Conservation (phyloP, 2,113 vertebrate species). For the Tachycineta bicolor region DNA sequence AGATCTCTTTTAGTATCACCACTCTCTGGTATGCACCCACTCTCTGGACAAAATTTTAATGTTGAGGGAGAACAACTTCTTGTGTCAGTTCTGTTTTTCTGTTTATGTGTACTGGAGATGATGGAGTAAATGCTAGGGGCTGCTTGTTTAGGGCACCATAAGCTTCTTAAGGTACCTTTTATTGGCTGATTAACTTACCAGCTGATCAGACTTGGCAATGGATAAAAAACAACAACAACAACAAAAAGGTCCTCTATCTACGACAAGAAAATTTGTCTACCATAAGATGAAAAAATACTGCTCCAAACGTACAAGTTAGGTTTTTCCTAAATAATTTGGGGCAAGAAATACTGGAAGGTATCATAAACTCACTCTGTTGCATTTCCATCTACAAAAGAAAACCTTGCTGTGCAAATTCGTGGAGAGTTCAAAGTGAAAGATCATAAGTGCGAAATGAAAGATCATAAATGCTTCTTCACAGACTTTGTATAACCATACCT, state of each 20-base stretch:
- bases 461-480: not conserved
- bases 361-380: not conserved
- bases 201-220: not conserved
- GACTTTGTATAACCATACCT: not conserved
- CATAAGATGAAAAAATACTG: not conserved
- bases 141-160: not conserved
- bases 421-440: not conserved
- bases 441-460: not conserved
- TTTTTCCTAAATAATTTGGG: not conserved
- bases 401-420: not conserved
- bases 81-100: slow-evolving; percentile 4
- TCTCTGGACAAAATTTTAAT: not conserved
- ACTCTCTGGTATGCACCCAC: not conserved
- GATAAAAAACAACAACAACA: slow-evolving; percentile 40
- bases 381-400: not conserved
- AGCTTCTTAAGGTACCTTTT: not conserved
- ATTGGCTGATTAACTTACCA: not conserved
- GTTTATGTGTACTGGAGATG: not conserved
- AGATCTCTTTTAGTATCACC: not conserved
- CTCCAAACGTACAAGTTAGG: not conserved
- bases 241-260: not conserved
- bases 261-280: not conserved
- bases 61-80: not conserved
- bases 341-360: not conserved
- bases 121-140: not conserved